These are phyloP conservation scores for Drosophila rubida DNA, from an alignment of 2,888 invertebrate genomes.

Conservation along the genomic window DNA sequence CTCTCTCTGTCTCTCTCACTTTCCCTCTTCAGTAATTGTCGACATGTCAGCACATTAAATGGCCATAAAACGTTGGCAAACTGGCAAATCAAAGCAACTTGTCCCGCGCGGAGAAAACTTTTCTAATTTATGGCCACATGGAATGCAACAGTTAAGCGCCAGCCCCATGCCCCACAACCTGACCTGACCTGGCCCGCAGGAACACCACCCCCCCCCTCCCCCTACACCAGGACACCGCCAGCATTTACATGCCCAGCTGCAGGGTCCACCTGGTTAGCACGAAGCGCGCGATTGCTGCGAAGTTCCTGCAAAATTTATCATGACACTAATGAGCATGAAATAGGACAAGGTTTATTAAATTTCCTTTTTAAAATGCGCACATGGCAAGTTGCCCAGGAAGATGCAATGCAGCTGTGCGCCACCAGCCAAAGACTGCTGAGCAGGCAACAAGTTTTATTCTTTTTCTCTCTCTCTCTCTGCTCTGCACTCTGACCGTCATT, in stretches of 20 bases:
- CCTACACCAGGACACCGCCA: slow-evolving; percentile 40
- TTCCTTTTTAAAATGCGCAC: slow-evolving; percentile 75
- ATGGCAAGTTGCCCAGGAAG: slow-evolving; percentile 57
- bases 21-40: slow-evolving; percentile 65
- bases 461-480: background rate
- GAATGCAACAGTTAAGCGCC: slow-evolving; percentile 73
- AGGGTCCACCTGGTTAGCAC: slow-evolving; percentile 10
- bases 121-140: slow-evolving; percentile 74
- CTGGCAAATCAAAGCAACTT: slow-evolving; percentile 74
- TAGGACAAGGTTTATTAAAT: slow-evolving; percentile 78
- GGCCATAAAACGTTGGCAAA: slow-evolving; percentile 68
- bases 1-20: slow-evolving; percentile 6
- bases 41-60: slow-evolving; percentile 76
- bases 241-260: slow-evolving; percentile 57
- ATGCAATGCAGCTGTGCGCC: slow-evolving; percentile 13
- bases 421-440: slow-evolving; percentile 7
- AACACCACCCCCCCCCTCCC: background rate
- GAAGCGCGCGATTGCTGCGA: slow-evolving; percentile 28
- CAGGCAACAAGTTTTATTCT: slow-evolving; percentile 65
- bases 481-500: slow-evolving; percentile 22
- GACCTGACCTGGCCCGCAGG: no score
- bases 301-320: slow-evolving; percentile 75
- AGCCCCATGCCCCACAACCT: slow-evolving; percentile 42
- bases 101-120: slow-evolving; percentile 65
- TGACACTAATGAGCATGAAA: slow-evolving; percentile 79